Conservation (phyloP, 2,113 vertebrate genomes). For the Oryzias woworae region DNA sequence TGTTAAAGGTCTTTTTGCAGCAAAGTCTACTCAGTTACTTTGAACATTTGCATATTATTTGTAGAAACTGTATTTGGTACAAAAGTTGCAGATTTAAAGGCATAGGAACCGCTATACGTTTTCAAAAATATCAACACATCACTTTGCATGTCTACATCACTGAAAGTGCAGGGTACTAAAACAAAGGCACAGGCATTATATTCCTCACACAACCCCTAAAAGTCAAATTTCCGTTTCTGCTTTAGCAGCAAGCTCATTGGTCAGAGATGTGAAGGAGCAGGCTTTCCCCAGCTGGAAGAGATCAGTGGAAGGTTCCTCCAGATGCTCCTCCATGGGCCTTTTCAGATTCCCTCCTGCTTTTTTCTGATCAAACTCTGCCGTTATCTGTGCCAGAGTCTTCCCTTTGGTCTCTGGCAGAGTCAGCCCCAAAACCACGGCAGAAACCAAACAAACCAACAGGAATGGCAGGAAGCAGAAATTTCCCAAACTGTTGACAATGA, state of each 20-base stretch:
- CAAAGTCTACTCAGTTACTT: too few relatives aligned
- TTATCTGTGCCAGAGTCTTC: constrained; percentile 86
- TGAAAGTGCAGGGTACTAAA: neutral
- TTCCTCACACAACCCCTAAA: neutral
- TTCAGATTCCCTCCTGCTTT: constrained; percentile 43
- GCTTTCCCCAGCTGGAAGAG: constrained; percentile 23
- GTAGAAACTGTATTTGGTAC: too few relatives aligned
- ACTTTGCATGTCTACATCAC: neutral
- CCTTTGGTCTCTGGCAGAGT: constrained; percentile 91
- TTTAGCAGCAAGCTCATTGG: neutral
- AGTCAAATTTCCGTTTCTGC: neutral
- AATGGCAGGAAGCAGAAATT: constrained; percentile 86
- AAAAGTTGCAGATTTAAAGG: too few relatives aligned
- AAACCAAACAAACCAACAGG: constrained; percentile 77
- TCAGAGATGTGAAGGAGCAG: constrained; percentile 2
- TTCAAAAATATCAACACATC: neutral
- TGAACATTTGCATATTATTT: too few relatives aligned
- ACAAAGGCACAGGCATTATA: neutral
- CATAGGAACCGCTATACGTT: neutral
- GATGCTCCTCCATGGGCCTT: neutral
- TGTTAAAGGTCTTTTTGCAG: too few relatives aligned
- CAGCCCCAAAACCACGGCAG: constrained; percentile 75
- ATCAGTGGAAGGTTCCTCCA: neutral
- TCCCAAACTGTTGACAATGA: constrained; percentile 79
- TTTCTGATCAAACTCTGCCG: constrained; percentile 73